A percentile compares a stretch with the other conserved stretches of the same genome.
Conservation (phyloP, 2,888 invertebrate species). For the Anagyrus pseudococci region DNA sequence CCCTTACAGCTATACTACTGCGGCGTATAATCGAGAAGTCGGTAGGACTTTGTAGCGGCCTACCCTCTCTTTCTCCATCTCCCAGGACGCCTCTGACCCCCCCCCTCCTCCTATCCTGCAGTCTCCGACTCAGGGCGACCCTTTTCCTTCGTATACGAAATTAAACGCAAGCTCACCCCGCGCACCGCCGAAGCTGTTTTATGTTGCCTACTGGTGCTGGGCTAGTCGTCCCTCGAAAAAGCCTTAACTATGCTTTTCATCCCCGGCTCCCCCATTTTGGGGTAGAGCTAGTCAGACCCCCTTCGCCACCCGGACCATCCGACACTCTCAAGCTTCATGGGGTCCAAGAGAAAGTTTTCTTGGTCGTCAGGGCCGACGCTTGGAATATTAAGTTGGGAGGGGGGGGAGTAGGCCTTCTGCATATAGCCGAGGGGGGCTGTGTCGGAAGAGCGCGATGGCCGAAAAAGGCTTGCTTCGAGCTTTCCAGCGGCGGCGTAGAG, state of each 20-base stretch:
- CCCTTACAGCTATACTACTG: not conserved
- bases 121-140: not conserved
- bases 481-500: too few relatives aligned
- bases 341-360: not conserved
- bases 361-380: not conserved
- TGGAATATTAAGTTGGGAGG: not conserved
- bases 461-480: too few relatives aligned
- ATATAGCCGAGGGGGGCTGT: not conserved
- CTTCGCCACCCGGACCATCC: not conserved
- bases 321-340: not conserved
- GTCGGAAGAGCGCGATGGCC: too few relatives aligned
- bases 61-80: conserved; percentile 18
- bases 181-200: conserved; percentile 12
- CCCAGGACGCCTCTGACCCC: not conserved
- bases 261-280: too few relatives aligned
- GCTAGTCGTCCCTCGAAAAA: conserved; percentile 9
- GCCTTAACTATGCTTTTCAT: conserved; percentile 34
- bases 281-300: not conserved
- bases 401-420: not conserved
- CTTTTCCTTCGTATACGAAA: conserved; percentile 21
- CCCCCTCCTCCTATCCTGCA: not conserved
- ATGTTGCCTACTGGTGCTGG: not conserved
- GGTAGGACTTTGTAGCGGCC: conserved; percentile 27
- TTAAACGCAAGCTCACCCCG: too few relatives aligned
- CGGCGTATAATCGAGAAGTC: conserved; percentile 10